A percentile compares a stretch with the other conserved stretches of the same genome.
Conservation (phyloP, 2,888 invertebrate genomes). For the Archips crataeganus region DNA sequence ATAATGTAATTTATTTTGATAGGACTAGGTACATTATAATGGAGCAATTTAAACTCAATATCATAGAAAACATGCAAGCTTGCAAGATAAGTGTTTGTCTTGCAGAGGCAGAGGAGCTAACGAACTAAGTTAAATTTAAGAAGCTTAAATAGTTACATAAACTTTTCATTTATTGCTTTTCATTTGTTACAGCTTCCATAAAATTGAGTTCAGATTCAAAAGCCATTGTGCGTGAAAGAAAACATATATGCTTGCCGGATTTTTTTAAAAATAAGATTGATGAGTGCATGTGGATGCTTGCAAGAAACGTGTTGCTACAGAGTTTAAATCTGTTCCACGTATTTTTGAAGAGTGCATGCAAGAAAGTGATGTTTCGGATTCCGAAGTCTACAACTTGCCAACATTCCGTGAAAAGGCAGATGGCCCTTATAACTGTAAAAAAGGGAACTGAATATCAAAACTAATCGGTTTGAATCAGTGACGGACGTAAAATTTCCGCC, state of each 20-base stretch:
- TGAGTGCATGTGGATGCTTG: not conserved
- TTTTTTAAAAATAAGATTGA: not conserved
- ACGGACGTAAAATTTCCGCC: not conserved
- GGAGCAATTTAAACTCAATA: not conserved
- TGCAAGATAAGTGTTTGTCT: not conserved
- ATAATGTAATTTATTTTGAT: not conserved
- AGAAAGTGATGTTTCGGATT: too few species aligned
- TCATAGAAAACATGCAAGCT: not conserved
- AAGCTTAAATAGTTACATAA: not conserved
- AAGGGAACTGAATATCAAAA: too few species aligned
- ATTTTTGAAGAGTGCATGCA: too few species aligned
- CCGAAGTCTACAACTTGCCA: too few species aligned
- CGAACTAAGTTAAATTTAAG: not conserved
- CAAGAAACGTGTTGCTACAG: not conserved
- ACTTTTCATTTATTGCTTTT: not conserved
- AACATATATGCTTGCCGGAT: not conserved
- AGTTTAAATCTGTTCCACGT: too few species aligned
- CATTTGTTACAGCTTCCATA: not conserved
- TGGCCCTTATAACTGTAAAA: too few species aligned
- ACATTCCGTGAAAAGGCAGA: too few species aligned
- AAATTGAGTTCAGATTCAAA: not conserved
- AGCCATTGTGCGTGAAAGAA: not conserved
- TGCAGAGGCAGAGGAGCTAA: not conserved
- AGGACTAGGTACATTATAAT: not conserved
- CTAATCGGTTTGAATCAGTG: too few species aligned